A percentile compares a stretch with the other conserved stretches of the same genome.
These are phyloP conservation scores for Notolepis coatsorum DNA, from an alignment of 2,797 vertebrate genomes.

Conservation along the genomic window DNA sequence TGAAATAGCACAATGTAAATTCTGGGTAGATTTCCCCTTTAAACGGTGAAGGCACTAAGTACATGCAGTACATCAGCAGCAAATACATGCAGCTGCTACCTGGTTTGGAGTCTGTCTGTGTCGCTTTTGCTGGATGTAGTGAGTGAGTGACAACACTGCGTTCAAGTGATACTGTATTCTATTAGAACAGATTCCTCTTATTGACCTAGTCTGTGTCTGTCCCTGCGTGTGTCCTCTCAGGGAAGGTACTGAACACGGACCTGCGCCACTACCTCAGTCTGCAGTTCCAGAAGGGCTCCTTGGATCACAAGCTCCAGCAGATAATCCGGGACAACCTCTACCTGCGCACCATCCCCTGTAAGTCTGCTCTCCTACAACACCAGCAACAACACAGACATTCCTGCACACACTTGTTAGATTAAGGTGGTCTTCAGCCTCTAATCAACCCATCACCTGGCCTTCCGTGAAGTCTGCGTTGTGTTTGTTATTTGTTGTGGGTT, in stretches of 20 bases:
- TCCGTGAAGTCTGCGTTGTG: too few species aligned
- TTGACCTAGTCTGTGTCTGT: slow-evolving; percentile 31
- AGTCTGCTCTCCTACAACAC: slow-evolving; percentile 71
- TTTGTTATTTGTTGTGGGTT: too few species aligned
- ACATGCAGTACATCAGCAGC: neutral
- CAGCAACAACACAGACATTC: too few species aligned
- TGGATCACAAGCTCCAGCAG: slow-evolving; percentile 99
- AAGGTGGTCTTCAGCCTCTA: too few species aligned
- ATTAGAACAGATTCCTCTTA: slow-evolving; percentile 18
- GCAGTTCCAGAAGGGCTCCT: slow-evolving; percentile 98
- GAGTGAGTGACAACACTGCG: neutral
- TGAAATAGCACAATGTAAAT: too few species aligned
- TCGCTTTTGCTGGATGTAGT: slow-evolving; percentile 39
- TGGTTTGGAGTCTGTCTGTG: neutral
- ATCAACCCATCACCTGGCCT: too few species aligned
- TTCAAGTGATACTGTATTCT: slow-evolving; percentile 23
- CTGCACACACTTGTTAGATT: too few species aligned
- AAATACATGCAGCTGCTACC: neutral
- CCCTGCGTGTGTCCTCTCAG: slow-evolving; percentile 79
- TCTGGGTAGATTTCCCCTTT: too few species aligned
- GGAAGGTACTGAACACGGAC: slow-evolving; percentile 99
- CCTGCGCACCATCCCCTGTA: slow-evolving; percentile 98
- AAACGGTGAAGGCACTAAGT: neutral
- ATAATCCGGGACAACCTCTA: slow-evolving; percentile 99
- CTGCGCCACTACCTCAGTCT: slow-evolving; percentile 98